Conservation (phyloP, 2,797 vertebrate species). For the Balearica regulorum region DNA sequence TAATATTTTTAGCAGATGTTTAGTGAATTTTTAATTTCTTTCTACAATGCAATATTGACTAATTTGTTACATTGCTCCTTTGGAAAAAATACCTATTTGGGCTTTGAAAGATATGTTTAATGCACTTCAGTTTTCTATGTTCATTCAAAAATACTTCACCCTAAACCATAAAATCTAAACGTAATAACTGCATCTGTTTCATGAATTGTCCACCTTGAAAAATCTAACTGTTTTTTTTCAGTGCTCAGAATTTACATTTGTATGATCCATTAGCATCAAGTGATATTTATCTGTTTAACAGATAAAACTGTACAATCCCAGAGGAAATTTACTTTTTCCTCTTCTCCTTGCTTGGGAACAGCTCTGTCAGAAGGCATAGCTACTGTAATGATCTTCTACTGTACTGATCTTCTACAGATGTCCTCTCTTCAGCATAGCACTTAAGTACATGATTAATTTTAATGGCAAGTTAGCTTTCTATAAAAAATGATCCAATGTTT, state of each 20-base stretch:
- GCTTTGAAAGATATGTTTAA: neutral
- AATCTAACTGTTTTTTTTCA: neutral
- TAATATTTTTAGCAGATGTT: slow-evolving; percentile 40
- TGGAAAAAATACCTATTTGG: neutral
- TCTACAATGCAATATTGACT: neutral
- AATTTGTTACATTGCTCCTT: neutral
- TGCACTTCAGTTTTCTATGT: neutral
- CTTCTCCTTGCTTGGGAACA: neutral
- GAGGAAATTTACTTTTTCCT: neutral
- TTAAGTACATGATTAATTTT: neutral
- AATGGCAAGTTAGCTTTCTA: neutral
- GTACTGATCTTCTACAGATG: neutral
- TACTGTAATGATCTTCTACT: neutral
- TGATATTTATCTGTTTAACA: neutral
- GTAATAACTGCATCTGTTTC: neutral
- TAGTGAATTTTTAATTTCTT: neutral
- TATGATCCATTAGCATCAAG: neutral
- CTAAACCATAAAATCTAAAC: neutral
- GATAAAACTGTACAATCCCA: neutral
- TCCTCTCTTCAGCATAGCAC: neutral
- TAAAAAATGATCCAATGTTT: neutral
- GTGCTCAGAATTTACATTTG: neutral
- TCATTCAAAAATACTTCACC: neutral
- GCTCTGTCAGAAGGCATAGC: neutral
- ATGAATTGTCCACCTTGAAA: neutral